Evolutionary conservation across 92 coral and sea anemone species (phyloP), one percentile per base, ranked within the genome.

Genomic region (Metridium senile): DNA sequence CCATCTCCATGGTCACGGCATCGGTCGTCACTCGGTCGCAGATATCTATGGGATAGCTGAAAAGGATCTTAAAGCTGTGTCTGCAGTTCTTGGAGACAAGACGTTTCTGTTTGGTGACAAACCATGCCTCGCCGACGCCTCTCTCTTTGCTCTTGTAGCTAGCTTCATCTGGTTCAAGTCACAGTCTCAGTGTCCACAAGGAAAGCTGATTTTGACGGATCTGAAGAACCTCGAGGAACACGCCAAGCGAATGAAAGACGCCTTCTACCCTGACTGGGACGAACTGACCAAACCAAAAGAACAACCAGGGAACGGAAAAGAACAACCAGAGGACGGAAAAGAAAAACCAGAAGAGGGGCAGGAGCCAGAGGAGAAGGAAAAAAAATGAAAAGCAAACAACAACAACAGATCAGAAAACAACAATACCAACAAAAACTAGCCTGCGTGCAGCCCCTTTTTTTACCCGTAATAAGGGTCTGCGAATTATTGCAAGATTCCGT

Each of bases 211-310:
- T 9, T 39, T 75, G 53, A 64, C 84, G 11, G 71, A 90, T 34
- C 81, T 90, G 51, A 61, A 45, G 77, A 90, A 90, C 76, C 75
- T 90, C 67, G 89, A 62, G 30, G 68, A 58, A 16, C 94, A 87
- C 79, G 80, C 92, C 11, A 52, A 90, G n/a, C 32, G 84, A 70
- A 87, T 90, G 58, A 90, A 69, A 71, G 88, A 87, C 46, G 73
- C 57, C 23, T 90, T 59, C 47, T 90, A 73, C 53, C 94, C 94
- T 31, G 94, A 90, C 75, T 90, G 94, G 94, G 91, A 90, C 74
- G 81, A 90, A 27, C 45, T 90, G 6, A 78, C 79, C 45, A 3
- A 68, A 18, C 51, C 29, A 25, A 66, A 79, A 62, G 51, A 45
- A 16, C 7, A 45, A 45, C 16, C 7, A 45, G 51, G n/a, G n/a